Percentiles rank a stretch among this genome's conserved stretches.
Evolutionary conservation across 1,140 invertebrate species (phyloP).

Genomic region (Scaptomyza pallida): DNA sequence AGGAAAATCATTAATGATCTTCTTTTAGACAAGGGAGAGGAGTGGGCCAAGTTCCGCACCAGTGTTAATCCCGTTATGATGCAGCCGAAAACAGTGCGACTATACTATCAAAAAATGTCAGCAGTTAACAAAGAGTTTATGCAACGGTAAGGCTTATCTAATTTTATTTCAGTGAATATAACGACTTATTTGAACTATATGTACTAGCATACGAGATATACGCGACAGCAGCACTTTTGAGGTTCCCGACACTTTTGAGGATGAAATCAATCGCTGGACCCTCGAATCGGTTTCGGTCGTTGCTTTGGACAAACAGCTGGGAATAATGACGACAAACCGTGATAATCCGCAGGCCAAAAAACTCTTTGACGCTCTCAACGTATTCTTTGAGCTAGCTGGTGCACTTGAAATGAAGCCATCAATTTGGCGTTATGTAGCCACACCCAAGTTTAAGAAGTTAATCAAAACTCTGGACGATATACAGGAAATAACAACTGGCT

Average conservation of each 20-base stretch:
- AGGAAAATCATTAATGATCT: not conserved
- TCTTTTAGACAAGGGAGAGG: constrained; percentile 55
- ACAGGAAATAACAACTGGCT: constrained; percentile 43
- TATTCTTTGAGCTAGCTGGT: constrained; percentile 85
- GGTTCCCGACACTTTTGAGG: constrained; percentile 86
- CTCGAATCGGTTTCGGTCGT: constrained; percentile 89
- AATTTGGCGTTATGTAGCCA: constrained; percentile 87
- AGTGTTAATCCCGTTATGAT: constrained; percentile 73
- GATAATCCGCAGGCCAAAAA: constrained; percentile 26
- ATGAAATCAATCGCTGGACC: constrained; percentile 88
- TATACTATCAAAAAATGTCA: constrained; percentile 70
- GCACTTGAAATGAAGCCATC: constrained; percentile 87
- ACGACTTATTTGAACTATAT: not conserved
- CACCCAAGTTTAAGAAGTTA: constrained; percentile 85
- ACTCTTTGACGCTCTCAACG: constrained; percentile 80
- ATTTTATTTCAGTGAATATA: too few species aligned
- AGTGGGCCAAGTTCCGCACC: constrained; percentile 64
- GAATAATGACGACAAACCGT: constrained; percentile 65
- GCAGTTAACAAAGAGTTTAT: constrained; percentile 74
- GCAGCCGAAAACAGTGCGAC: constrained; percentile 66
- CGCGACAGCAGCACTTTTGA: constrained; percentile 85
- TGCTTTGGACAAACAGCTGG: constrained; percentile 85
- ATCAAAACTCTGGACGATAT: constrained; percentile 83
- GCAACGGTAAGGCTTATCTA: constrained; percentile 44
- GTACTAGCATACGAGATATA: constrained; percentile 65